These are phyloP conservation scores for Benitochromis conjunctus DNA, from an alignment of 2,113 vertebrate genomes.

Conservation along the genomic window DNA sequence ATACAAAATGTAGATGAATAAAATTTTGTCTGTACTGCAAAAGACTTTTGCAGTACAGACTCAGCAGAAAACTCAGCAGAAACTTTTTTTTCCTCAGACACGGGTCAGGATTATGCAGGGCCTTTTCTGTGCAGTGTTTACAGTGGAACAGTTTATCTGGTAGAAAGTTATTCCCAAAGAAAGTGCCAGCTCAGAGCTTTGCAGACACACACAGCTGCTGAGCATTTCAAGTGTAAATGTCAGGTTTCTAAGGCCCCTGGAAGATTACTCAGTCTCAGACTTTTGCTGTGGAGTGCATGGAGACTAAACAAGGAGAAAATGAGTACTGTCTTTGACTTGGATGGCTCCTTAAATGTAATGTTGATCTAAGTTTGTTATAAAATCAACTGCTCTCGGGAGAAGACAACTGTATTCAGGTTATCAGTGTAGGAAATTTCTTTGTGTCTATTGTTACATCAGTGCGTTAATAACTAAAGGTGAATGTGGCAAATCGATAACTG, in stretches of 20 bases:
- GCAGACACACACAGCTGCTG: background rate
- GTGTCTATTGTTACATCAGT: background rate
- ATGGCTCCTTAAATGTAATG: background rate
- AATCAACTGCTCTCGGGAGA: background rate
- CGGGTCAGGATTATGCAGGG: background rate
- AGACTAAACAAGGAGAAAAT: background rate
- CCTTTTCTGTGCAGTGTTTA: background rate
- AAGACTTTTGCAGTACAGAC: too few relatives aligned
- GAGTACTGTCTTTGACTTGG: fast-evolving
- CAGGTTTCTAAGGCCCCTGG: background rate
- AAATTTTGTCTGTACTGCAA: background rate
- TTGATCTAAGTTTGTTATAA: background rate
- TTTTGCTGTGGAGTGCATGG: background rate
- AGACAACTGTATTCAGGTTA: background rate
- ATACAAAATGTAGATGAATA: background rate
- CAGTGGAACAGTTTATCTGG: background rate
- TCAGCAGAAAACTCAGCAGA: background rate
- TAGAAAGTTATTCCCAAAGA: background rate
- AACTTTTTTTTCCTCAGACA: background rate
- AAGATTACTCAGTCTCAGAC: background rate
- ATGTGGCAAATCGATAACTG: fast-evolving
- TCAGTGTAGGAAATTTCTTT: background rate
- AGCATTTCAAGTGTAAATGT: background rate
- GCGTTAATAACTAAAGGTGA: background rate
- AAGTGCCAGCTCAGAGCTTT: background rate